Percentiles rank a stretch among this genome's conserved stretches.
These are phyloP conservation scores for Cataglyphis albicans DNA, from an alignment of 2,888 invertebrate species.

Conservation along the genomic window DNA sequence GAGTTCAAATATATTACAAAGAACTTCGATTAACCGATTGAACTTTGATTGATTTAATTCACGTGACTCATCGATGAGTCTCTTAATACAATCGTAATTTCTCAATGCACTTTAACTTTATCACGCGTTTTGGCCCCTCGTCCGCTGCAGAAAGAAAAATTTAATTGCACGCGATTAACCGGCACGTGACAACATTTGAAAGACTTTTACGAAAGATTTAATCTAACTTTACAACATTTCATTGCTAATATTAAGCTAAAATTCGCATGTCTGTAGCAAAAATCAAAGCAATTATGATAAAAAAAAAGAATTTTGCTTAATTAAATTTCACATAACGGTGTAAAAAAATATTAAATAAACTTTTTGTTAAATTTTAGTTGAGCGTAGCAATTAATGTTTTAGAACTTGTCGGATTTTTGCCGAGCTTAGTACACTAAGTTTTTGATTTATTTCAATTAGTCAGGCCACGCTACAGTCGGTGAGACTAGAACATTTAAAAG, in stretches of 20 bases:
- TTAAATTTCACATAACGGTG: background rate
- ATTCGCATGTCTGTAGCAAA: background rate
- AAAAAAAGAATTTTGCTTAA: background rate
- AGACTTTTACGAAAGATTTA: constrained; percentile 20
- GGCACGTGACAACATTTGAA: constrained; percentile 11
- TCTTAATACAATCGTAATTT: constrained; percentile 59
- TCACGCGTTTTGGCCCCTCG: constrained; percentile 82
- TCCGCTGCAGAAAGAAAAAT: constrained; percentile 78
- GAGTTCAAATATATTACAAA: background rate
- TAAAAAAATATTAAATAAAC: background rate
- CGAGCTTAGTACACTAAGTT: background rate
- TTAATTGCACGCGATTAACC: background rate
- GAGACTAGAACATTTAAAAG: background rate
- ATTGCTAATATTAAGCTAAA: background rate
- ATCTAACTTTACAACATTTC: constrained; percentile 6
- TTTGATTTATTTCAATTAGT: constrained; percentile 42
- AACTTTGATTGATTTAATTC: constrained; percentile 61
- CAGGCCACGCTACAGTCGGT: constrained; percentile 10
- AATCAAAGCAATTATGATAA: constrained; percentile 1
- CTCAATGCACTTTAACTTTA: constrained; percentile 71
- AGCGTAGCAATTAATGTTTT: constrained; percentile 32
- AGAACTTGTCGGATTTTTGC: background rate
- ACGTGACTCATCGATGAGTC: constrained; percentile 58
- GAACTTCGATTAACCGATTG: background rate
- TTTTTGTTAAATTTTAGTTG: background rate